phyloP scores from a whole-genome alignment of 2,888 invertebrate species.

The Callyntrura guangdongensis region DNA sequence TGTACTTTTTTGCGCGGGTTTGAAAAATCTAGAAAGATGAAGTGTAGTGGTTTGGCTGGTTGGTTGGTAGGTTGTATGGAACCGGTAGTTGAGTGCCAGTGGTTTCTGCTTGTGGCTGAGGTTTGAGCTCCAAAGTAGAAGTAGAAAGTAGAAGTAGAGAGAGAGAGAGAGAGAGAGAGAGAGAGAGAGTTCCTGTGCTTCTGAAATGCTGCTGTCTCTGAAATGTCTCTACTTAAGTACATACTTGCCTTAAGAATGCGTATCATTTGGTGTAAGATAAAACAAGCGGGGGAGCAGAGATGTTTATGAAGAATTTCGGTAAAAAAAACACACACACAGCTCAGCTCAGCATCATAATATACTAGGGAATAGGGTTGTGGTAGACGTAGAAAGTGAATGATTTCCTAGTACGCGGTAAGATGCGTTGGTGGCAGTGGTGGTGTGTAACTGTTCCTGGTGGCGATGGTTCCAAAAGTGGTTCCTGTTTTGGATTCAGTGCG shows the following conservation, averaged over 20 bases:
- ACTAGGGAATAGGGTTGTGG: not conserved
- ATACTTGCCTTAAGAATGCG: not conserved
- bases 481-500: not conserved
- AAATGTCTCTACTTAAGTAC: not conserved
- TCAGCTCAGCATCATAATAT: not conserved
- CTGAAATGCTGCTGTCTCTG: not conserved
- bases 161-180: too few relatives aligned
- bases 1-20: not conserved
- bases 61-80: constrained; percentile 13
- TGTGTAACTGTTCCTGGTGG: constrained; percentile 42
- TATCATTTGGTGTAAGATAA: constrained; percentile 3
- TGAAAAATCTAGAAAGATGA: constrained; percentile 35
- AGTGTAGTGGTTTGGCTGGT: constrained; percentile 27
- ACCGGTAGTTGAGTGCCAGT: constrained; percentile 21
- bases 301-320: constrained; percentile 34
- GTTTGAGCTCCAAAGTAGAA: constrained; percentile 19
- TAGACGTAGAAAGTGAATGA: constrained; percentile 22
- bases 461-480: constrained; percentile 49
- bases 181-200: too few relatives aligned
- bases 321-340: constrained; percentile 14
- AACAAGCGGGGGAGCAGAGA: not conserved
- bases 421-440: constrained; percentile 72
- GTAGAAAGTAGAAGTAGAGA: too few relatives aligned
- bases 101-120: constrained; percentile 52
- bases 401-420: constrained; percentile 66